phyloP scores from a whole-genome alignment of 2,888 invertebrate genomes.

The Nomada flava region DNA sequence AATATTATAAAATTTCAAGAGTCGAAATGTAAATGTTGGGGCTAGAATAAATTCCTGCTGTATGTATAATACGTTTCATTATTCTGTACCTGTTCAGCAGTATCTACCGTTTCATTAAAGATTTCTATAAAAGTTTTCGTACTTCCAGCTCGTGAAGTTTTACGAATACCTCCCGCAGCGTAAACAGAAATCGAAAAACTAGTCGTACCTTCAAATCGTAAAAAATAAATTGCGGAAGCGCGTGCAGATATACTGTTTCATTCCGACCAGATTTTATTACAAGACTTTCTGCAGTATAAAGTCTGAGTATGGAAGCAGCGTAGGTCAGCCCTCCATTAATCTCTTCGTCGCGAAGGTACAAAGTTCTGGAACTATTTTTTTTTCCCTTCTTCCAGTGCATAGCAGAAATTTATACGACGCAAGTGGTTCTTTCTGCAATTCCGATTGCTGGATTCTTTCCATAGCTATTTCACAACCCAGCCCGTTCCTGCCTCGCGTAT shows the following conservation, averaged over 20 bases:
- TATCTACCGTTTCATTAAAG: neutral
- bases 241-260: neutral
- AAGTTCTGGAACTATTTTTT: neutral
- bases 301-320: neutral
- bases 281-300: neutral
- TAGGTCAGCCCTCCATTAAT: neutral
- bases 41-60: too few relatives aligned
- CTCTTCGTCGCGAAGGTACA: neutral
- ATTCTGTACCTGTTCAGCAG: too few relatives aligned
- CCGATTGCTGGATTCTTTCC: neutral
- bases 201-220: neutral
- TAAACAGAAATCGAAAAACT: slow-evolving; percentile 7
- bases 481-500: neutral
- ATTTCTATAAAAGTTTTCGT: neutral
- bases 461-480: neutral
- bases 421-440: neutral
- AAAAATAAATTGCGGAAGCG: neutral
- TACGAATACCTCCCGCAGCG: neutral
- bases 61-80: too few relatives aligned
- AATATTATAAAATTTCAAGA: too few relatives aligned
- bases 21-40: too few relatives aligned
- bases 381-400: neutral
- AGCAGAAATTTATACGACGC: too few relatives aligned
- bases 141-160: neutral
- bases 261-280: neutral